These are phyloP conservation scores for Deroplatys truncata DNA, from an alignment of 2,888 invertebrate genomes.

Conservation along the genomic window DNA sequence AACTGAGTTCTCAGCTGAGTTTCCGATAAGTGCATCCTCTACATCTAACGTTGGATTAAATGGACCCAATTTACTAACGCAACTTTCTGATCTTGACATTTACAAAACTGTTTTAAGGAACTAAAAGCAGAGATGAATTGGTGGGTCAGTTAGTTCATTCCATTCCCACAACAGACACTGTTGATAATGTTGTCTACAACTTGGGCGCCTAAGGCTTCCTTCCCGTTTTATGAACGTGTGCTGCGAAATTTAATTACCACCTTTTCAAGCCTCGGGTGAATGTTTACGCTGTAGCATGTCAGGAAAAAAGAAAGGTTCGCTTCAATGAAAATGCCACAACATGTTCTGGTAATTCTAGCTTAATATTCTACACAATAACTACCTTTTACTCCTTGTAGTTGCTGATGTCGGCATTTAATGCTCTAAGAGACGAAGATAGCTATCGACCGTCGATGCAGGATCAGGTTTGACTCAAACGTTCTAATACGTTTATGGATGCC, in stretches of 20 bases:
- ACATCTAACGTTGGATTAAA: too few relatives aligned
- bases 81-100: neutral
- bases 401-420: neutral
- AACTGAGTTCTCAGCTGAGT: too few relatives aligned
- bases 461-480: too few relatives aligned
- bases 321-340: neutral
- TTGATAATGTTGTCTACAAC: neutral
- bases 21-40: too few relatives aligned
- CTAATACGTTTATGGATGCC: too few relatives aligned
- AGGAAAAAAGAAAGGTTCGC: neutral
- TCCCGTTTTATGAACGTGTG: neutral
- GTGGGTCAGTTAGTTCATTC: neutral
- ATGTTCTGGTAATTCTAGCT: neutral
- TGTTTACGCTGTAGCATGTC: neutral
- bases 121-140: neutral
- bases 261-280: neutral
- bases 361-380: neutral
- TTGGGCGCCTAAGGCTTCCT: neutral
- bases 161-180: neutral
- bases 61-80: too few relatives aligned
- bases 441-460: too few relatives aligned
- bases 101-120: neutral
- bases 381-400: neutral
- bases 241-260: neutral
- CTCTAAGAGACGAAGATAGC: too few relatives aligned